Percentiles rank a stretch among this genome's conserved stretches.
Conservation (phyloP, 1,140 invertebrate genomes). For the Centruroides sculpturatus region DNA sequence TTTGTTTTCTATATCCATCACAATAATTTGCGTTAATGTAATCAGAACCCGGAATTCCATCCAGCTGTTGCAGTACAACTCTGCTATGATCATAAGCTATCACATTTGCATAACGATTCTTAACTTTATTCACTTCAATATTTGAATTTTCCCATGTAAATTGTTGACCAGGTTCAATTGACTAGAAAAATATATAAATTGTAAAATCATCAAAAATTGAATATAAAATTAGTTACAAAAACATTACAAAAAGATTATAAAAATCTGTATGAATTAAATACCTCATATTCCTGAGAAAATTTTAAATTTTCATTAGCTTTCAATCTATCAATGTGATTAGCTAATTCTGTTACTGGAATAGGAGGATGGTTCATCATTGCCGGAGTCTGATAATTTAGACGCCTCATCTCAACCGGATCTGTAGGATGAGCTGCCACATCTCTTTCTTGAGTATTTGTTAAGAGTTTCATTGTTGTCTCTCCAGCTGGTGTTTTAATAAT, state of each 20-base stretch:
- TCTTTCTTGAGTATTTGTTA: slow-evolving; percentile 12
- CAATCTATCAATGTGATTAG: slow-evolving; percentile 86
- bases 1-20: slow-evolving; percentile 88
- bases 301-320: slow-evolving; percentile 94
- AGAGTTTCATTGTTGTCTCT: slow-evolving; percentile 43
- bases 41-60: slow-evolving; percentile 72
- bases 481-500: slow-evolving; percentile 77
- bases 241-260: neutral
- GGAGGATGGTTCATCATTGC: slow-evolving; percentile 94
- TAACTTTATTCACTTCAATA: slow-evolving; percentile 93
- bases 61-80: slow-evolving; percentile 69
- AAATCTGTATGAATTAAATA: slow-evolving; percentile 11
- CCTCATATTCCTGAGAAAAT: slow-evolving; percentile 89
- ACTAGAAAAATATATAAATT: slow-evolving; percentile 28
- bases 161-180: slow-evolving; percentile 96
- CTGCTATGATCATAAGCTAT: slow-evolving; percentile 99
- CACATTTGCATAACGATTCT: slow-evolving; percentile 98
- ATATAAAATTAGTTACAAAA: neutral
- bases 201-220: neutral
- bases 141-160: slow-evolving; percentile 99
- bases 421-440: slow-evolving; percentile 38
- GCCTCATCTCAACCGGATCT: slow-evolving; percentile 90
- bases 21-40: slow-evolving; percentile 99
- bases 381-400: slow-evolving; percentile 92
- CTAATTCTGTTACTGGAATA: slow-evolving; percentile 82